Evolutionary conservation across 2,888 invertebrate species (phyloP).

Genomic region (Chrysolina americana): DNA sequence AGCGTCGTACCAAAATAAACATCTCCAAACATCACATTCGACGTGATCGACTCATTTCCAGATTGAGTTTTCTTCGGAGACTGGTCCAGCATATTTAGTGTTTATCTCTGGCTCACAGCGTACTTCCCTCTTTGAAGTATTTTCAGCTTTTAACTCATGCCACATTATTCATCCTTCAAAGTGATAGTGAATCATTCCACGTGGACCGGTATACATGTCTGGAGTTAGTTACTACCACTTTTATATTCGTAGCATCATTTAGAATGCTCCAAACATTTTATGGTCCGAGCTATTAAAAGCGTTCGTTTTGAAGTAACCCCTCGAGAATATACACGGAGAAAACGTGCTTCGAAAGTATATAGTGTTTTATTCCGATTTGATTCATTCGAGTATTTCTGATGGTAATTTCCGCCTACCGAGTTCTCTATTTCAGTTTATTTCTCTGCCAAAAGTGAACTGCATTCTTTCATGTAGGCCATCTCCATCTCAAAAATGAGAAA

Average conservation of each 20-base stretch:
- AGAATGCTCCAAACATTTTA: constrained; percentile 58
- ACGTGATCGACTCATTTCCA: no score
- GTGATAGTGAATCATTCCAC: constrained; percentile 21
- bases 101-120: neutral
- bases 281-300: constrained; percentile 60
- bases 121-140: constrained; percentile 15
- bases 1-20: no score
- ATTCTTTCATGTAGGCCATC: neutral
- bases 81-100: no score
- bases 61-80: no score
- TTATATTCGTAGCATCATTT: constrained; percentile 45
- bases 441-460: neutral
- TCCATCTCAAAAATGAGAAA: no score
- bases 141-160: constrained; percentile 17
- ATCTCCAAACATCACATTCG: no score
- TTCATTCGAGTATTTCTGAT: neutral
- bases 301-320: constrained; percentile 61
- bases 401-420: neutral
- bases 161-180: constrained; percentile 26
- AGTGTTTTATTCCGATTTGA: constrained; percentile 17
- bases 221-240: constrained; percentile 21
- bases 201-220: constrained; percentile 12
- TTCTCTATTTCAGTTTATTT: neutral
- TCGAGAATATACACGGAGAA: constrained; percentile 60
- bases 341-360: constrained; percentile 56